Conservation (phyloP, 2,888 invertebrate species). For the Eupithecia inturbata region DNA sequence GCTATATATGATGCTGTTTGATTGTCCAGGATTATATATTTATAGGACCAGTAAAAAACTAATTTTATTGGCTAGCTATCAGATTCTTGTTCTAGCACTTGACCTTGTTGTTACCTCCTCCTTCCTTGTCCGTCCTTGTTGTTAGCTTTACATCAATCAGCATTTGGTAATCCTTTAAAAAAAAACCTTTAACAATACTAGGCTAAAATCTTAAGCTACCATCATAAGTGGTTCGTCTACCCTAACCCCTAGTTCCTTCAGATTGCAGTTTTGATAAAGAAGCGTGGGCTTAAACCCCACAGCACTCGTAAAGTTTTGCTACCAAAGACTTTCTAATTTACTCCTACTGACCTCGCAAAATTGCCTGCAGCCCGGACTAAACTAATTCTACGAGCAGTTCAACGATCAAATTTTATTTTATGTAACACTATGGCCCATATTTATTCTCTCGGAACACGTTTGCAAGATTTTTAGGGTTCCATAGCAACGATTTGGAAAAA, state of each 20-base stretch:
- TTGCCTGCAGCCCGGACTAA: slow-evolving; percentile 26
- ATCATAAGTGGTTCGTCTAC: background rate
- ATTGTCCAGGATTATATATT: no score
- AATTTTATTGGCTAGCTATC: no score
- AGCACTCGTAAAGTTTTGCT: slow-evolving; percentile 26
- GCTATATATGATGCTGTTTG: no score
- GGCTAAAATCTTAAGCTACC: background rate
- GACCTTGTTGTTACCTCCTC: no score
- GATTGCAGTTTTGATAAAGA: slow-evolving; percentile 3
- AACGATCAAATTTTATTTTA: slow-evolving; percentile 84
- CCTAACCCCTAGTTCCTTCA: background rate
- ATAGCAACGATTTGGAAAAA: slow-evolving; percentile 79
- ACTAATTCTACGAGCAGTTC: slow-evolving; percentile 78
- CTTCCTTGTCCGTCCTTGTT: no score
- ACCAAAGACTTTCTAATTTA: slow-evolving; percentile 54
- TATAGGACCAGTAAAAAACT: no score
- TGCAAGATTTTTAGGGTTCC: slow-evolving; percentile 76
- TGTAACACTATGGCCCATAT: slow-evolving; percentile 79
- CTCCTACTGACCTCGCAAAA: slow-evolving; percentile 27
- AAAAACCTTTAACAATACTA: no score
- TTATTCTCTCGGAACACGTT: slow-evolving; percentile 75
- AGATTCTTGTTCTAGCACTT: no score
- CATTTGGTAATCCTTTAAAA: no score
- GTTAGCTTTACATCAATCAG: no score
- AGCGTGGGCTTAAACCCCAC: slow-evolving; percentile 16